A percentile compares a stretch with the other conserved stretches of the same genome.
Evolutionary conservation across 2,797 vertebrate species (phyloP).

Genomic region (Aythya fuligula): DNA sequence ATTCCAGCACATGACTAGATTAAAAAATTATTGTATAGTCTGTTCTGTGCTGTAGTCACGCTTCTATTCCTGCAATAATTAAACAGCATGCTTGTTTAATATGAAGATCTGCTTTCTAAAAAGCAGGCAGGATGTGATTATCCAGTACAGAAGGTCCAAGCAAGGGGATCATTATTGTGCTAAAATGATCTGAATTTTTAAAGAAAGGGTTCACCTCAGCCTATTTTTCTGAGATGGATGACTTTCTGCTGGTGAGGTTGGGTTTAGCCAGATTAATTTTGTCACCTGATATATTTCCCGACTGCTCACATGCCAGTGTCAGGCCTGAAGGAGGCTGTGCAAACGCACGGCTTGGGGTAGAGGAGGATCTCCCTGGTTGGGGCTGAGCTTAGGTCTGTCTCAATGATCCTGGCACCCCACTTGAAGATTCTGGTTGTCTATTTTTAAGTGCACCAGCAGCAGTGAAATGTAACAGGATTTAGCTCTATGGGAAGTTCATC

Average conservation of each 20-base stretch:
- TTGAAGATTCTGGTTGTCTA: not conserved
- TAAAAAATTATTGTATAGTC: not conserved
- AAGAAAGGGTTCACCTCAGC: not conserved
- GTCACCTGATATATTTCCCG: not conserved
- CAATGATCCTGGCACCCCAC: not conserved
- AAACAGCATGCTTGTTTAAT: not conserved
- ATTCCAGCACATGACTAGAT: not conserved
- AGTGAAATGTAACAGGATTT: not conserved
- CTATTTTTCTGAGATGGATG: not conserved
- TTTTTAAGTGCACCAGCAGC: not conserved
- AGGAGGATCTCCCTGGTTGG: not conserved
- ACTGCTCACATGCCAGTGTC: not conserved
- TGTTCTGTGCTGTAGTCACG: not conserved
- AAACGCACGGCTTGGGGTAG: not conserved
- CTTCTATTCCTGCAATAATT: not conserved
- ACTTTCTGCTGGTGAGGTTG: not conserved
- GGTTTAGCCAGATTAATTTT: not conserved
- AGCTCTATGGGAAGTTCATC: not conserved
- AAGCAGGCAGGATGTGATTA: not conserved
- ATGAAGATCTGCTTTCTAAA: not conserved
- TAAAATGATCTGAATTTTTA: not conserved
- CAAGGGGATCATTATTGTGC: not conserved
- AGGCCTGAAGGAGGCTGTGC: not conserved
- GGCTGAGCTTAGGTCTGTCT: not conserved
- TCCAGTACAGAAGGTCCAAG: not conserved